phyloP scores from a whole-genome alignment of 2,113 vertebrate genomes.

The Ammodytes marinus region DNA sequence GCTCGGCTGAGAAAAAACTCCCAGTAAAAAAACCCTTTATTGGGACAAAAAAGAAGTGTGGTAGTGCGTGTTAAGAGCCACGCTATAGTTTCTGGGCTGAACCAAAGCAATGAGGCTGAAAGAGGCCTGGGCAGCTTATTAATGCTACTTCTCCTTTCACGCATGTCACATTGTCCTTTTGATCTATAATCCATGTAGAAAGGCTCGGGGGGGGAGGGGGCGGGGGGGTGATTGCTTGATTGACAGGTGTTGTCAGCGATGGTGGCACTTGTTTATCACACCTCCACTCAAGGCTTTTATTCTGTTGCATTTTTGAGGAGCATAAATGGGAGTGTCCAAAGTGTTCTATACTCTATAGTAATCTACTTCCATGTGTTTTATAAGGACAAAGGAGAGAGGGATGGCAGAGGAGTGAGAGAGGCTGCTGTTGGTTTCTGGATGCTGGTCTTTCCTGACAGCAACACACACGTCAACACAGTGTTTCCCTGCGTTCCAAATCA shows the following conservation, averaged over 20 bases:
- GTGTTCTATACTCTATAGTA: not conserved
- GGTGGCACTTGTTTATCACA: conserved; percentile 3
- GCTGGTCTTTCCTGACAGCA: conserved; percentile 65
- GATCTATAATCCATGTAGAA: too few species aligned
- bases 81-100: too few species aligned
- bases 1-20: too few species aligned
- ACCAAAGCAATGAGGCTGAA: too few species aligned
- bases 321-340: not conserved
- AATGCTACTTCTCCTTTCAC: too few species aligned
- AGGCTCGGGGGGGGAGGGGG: too few species aligned
- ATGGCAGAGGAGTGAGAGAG: conserved; percentile 1
- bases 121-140: too few species aligned
- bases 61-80: too few species aligned
- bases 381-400: conserved; percentile 12
- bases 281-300: not conserved
- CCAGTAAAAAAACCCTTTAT: too few species aligned
- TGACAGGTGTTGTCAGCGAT: not conserved
- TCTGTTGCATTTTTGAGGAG: not conserved
- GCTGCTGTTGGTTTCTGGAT: conserved; percentile 48
- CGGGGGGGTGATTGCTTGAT: not conserved
- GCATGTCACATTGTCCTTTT: too few species aligned
- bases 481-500: too few species aligned
- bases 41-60: too few species aligned
- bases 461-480: conserved; percentile 57
- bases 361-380: conserved; percentile 22